Evolutionary conservation across 2,113 vertebrate species (phyloP).

Genomic region (Aplodontia rufa): DNA sequence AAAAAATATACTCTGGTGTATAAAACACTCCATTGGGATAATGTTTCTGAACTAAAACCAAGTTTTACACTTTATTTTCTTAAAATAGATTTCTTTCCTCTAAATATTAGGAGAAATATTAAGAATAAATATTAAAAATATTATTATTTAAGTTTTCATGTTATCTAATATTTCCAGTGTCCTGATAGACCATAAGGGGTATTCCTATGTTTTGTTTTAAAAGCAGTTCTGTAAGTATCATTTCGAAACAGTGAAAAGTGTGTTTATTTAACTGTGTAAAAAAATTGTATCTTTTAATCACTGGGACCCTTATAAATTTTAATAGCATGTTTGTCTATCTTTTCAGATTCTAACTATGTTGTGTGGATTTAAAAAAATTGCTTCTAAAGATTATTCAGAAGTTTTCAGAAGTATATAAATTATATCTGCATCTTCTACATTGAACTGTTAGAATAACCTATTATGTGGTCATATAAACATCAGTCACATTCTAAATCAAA

Average conservation of each 20-base stretch:
- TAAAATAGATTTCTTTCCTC: neutral
- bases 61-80: neutral
- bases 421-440: neutral
- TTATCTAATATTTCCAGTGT: neutral
- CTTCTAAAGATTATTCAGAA: neutral
- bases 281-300: neutral
- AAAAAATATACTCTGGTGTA: neutral
- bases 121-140: neutral
- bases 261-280: neutral
- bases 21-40: neutral
- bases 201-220: neutral
- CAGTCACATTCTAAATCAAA: constrained; percentile 55
- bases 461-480: neutral
- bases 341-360: neutral
- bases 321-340: neutral
- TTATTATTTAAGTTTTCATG: neutral
- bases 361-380: neutral
- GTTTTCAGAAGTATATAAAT: neutral
- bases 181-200: neutral
- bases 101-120: neutral
- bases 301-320: neutral
- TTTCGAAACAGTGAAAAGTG: neutral
- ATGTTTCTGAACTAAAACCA: neutral
- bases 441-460: neutral
- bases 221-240: neutral